Percentiles rank a stretch among this genome's conserved stretches.
These are phyloP conservation scores for Amaurobius ferox DNA, from an alignment of 2,888 invertebrate genomes.

Conservation along the genomic window DNA sequence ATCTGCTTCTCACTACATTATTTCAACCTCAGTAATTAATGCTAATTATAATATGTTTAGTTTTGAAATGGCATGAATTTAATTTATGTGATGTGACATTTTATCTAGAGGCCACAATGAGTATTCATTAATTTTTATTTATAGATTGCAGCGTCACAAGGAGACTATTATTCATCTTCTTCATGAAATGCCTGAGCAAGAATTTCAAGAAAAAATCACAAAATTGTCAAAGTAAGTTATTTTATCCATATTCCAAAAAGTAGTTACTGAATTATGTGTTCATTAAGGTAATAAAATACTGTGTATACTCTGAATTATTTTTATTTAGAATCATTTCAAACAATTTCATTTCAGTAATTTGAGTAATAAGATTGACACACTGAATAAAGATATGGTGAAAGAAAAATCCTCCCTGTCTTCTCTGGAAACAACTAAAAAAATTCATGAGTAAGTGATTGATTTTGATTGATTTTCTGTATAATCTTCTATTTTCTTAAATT, in stretches of 20 bases:
- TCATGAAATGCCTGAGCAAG: constrained; percentile 73
- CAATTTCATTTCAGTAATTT: constrained; percentile 76
- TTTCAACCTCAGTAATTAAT: no score
- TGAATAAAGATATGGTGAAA: constrained; percentile 80
- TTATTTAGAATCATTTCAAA: no score
- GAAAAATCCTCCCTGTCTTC: constrained; percentile 51
- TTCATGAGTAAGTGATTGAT: constrained; percentile 40
- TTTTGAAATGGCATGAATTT: no score
- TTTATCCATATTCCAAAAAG: no score
- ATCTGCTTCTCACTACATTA: no score
- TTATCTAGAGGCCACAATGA: no score
- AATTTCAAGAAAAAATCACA: constrained; percentile 41
- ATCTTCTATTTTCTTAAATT: no score
- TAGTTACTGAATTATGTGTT: no score
- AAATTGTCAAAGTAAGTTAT: constrained; percentile 39
- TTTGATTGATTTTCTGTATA: neutral
- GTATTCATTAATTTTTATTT: neutral
- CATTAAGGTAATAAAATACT: no score
- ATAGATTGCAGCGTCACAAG: constrained; percentile 34
- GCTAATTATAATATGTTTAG: no score
- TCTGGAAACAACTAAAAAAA: constrained; percentile 65
- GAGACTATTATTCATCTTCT: constrained; percentile 57
- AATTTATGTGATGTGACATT: no score
- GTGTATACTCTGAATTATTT: no score
- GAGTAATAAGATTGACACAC: constrained; percentile 81